Evolutionary conservation across 2,113 vertebrate genomes (phyloP), one percentile per base, ranked within the genome.

Genomic region (Rhipidura dahli): DNA sequence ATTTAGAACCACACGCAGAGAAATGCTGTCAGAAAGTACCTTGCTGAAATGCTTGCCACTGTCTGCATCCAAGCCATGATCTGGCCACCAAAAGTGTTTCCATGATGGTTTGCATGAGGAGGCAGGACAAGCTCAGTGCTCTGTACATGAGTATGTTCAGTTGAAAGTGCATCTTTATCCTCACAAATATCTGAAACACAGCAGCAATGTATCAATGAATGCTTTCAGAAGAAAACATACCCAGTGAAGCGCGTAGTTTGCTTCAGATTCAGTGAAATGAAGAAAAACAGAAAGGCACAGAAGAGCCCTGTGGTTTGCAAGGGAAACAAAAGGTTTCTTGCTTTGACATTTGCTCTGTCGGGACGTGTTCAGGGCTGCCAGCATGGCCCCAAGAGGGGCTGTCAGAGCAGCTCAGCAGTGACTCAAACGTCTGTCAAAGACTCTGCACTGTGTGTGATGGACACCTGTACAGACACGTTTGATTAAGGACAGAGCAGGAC

Each of bases 1-100:
- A 61, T 42, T 59, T 27, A 82, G 28, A 87, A 61, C 44, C 6
- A 76, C 27, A 42, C 15, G 37, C 31, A 79, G 57, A 68, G 72
- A 63, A 24, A 11, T 9, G 44, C 66, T 66, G n/a, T 7, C 76
- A 54, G 86, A 51, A 76, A 80, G 31, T 92, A 99, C 98, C 98
- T 98, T 93, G 98, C 98, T 87, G 98, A 98, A 94, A 99, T 98
- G 79, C 97, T 97, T 17, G 98, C 98, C 20, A 97, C 98, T 1
- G 94, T 97, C 94, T 98, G 98, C 98, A 99, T 98, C 98, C 98
- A 99, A 54, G 98, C 98, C 98, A 99, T 98, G 93, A 99, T 98
- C 92, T 98, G 98, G 26, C 98, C 98, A 70, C 98, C 98, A 60
- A 98, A 99, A 39, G 98, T 98, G 90, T 98, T 99, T 78, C 98